These are phyloP conservation scores for Melipona beecheii DNA, from an alignment of 2,888 invertebrate genomes.

Conservation along the genomic window DNA sequence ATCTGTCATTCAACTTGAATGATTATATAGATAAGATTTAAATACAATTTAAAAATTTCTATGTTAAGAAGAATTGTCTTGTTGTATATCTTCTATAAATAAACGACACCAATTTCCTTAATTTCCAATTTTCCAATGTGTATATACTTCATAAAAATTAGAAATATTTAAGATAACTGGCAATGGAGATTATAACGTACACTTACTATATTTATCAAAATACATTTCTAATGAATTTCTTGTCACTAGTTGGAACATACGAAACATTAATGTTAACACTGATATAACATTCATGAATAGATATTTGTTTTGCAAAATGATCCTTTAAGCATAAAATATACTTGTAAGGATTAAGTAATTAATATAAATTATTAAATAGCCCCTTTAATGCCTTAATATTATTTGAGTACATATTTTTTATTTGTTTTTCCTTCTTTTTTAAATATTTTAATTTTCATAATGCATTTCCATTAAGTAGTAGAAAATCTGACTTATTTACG, in stretches of 20 bases:
- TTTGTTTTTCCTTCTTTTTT: conserved; percentile 36
- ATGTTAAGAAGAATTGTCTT: conserved; percentile 26
- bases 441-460: conserved; percentile 42
- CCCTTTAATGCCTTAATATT: conserved; percentile 26
- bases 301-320: conserved; percentile 33
- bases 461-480: conserved; percentile 68
- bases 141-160: conserved; percentile 32
- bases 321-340: conserved; percentile 45
- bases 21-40: conserved; percentile 21
- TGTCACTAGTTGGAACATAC: conserved; percentile 32
- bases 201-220: conserved; percentile 48
- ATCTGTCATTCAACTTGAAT: conserved; percentile 2
- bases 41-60: conserved; percentile 13
- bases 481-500: conserved; percentile 72
- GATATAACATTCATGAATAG: conserved; percentile 33
- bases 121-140: conserved; percentile 12
- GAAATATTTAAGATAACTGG: conserved; percentile 37
- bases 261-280: conserved; percentile 34
- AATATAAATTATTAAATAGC: conserved; percentile 32
- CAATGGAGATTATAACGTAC: conserved; percentile 37
- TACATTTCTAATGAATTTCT: conserved; percentile 36
- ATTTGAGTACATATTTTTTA: conserved; percentile 43
- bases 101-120: conserved; percentile 57
- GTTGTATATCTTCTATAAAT: conserved; percentile 36
- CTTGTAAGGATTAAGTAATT: conserved; percentile 32